Percentiles rank a stretch among this genome's conserved stretches.
These are phyloP conservation scores for Hemicordylus capensis DNA, from an alignment of 2,113 vertebrate genomes.

Conservation along the genomic window DNA sequence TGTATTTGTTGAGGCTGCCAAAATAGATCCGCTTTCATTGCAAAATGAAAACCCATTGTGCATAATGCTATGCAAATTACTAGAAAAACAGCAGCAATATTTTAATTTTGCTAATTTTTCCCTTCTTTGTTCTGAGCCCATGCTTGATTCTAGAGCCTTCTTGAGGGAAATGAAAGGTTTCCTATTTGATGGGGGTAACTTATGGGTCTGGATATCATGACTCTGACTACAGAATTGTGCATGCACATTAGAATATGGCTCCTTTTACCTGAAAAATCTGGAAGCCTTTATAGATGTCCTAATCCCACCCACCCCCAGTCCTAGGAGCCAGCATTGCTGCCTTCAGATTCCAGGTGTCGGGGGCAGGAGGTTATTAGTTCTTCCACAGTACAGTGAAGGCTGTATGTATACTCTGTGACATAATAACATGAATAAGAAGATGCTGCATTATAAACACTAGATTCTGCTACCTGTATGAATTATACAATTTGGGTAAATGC, in stretches of 20 bases:
- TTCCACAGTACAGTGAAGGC: no score
- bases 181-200: accelerated
- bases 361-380: no score
- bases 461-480: no score
- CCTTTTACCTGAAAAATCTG: no score
- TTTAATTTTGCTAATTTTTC: conserved; percentile 49
- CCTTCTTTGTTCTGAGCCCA: conserved; percentile 23
- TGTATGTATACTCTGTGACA: no score
- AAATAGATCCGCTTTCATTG: conserved; percentile 62
- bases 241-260: neutral
- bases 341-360: neutral
- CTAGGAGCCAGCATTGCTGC: neutral
- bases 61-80: conserved; percentile 61
- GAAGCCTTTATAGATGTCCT: neutral
- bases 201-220: accelerated
- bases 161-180: neutral
- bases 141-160: neutral
- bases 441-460: no score
- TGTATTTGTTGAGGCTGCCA: conserved; percentile 67
- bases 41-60: conserved; percentile 66
- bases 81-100: conserved; percentile 40
- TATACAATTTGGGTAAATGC: no score
- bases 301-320: neutral
- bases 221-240: accelerated
- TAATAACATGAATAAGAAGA: no score